These are phyloP conservation scores for Malaclemys terrapin DNA, from an alignment of 2,113 vertebrate species.

Conservation along the genomic window DNA sequence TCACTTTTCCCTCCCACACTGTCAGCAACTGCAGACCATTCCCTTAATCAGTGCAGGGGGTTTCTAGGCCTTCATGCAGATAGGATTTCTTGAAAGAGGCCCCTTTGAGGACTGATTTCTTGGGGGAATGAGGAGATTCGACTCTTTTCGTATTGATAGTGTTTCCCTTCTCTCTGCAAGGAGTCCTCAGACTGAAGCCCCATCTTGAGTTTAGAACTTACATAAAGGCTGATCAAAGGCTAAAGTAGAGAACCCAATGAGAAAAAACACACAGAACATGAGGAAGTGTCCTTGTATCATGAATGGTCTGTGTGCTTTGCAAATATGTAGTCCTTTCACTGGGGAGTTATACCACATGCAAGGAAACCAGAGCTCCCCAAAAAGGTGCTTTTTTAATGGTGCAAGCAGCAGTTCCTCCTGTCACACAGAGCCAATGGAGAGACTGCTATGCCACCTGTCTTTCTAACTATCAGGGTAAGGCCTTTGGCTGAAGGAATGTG, in stretches of 20 bases:
- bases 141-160: neutral
- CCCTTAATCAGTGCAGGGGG: neutral
- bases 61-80: neutral
- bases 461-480: neutral
- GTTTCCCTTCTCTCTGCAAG: neutral
- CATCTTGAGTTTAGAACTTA: rapidly evolving
- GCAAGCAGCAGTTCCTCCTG: neutral
- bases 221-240: neutral
- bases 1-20: neutral
- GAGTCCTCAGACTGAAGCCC: neutral
- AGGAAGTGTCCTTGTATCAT: neutral
- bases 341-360: neutral
- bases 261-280: neutral
- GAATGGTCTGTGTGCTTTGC: neutral
- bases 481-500: neutral
- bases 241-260: rapidly evolving
- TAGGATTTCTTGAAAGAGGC: neutral
- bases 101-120: neutral
- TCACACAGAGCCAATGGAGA: neutral
- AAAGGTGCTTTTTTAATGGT: neutral
- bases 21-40: neutral
- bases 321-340: neutral
- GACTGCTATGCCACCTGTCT: rapidly evolving
- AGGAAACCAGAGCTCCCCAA: neutral
- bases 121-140: neutral